Evolutionary conservation across 2,113 vertebrate species (phyloP).

Genomic region (Sialia sialis): DNA sequence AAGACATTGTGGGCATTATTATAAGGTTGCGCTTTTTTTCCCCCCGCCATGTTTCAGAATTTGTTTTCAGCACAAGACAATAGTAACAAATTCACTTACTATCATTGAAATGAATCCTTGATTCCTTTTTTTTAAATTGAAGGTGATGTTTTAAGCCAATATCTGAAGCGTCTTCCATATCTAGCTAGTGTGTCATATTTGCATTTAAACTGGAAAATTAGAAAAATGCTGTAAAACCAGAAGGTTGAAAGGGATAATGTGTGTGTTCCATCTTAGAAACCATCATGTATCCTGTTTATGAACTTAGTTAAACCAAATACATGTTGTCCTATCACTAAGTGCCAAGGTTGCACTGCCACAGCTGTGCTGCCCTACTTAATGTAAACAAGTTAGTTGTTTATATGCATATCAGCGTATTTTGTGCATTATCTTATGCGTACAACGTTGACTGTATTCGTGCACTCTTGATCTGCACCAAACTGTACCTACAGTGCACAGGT

Average conservation of each 20-base stretch:
- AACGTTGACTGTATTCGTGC: conserved; percentile 41
- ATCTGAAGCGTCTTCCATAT: conserved; percentile 36
- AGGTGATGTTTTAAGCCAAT: conserved; percentile 28
- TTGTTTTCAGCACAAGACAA: conserved; percentile 1
- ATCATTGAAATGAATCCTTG: not conserved
- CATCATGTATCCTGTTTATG: conserved; percentile 44
- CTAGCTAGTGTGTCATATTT: conserved; percentile 16
- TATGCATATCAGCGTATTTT: conserved; percentile 54
- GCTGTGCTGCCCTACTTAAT: conserved; percentile 15
- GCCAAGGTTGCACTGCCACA: conserved; percentile 56
- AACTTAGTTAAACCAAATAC: conserved; percentile 70
- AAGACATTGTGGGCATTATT: not conserved
- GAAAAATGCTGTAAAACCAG: conserved; percentile 50
- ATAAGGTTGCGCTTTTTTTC: not conserved
- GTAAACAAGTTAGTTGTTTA: conserved; percentile 47
- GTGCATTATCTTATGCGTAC: conserved; percentile 50
- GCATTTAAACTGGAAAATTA: conserved; percentile 52
- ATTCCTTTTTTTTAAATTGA: not conserved
- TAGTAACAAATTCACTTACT: not conserved
- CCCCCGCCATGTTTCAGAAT: not conserved
- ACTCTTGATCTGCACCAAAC: conserved; percentile 36
- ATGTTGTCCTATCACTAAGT: conserved; percentile 71
- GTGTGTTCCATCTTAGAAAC: conserved; percentile 53
- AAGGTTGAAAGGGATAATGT: conserved; percentile 69
- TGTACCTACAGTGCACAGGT: conserved; percentile 29